Conservation (phyloP, 2,888 invertebrate species). For the Phania funesta region DNA sequence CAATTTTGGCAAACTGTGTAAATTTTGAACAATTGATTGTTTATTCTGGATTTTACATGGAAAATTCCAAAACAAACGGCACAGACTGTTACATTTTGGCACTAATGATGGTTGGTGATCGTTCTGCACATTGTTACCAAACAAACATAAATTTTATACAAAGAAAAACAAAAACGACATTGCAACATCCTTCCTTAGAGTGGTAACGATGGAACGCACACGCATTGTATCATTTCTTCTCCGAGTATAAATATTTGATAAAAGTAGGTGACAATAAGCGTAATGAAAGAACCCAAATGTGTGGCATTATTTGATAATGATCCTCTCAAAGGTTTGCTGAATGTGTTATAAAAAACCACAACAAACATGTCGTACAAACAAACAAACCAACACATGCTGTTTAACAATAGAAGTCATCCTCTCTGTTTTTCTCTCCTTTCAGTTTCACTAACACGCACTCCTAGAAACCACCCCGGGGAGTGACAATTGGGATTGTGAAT, state of each 20-base stretch:
- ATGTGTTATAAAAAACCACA: conserved; percentile 56
- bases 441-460: conserved; percentile 33
- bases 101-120: conserved; percentile 58
- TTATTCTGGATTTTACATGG: conserved; percentile 46
- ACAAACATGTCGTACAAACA: conserved; percentile 53
- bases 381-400: conserved; percentile 58
- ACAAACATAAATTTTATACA: conserved; percentile 13
- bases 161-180: not conserved
- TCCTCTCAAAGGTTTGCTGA: conserved; percentile 43
- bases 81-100: conserved; percentile 58
- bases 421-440: not conserved
- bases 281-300: conserved; percentile 66
- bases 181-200: conserved; percentile 27
- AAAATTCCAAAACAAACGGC: conserved; percentile 21
- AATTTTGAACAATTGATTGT: conserved; percentile 59
- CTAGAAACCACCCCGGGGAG: conserved; percentile 63
- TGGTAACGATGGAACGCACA: conserved; percentile 17
- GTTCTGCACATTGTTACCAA: conserved; percentile 16
- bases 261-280: conserved; percentile 68
- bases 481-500: conserved; percentile 61
- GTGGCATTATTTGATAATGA: conserved; percentile 52
- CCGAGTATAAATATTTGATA: conserved; percentile 8
- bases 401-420: conserved; percentile 37
- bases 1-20: conserved; percentile 62
- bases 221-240: not conserved